A percentile compares a stretch with the other conserved stretches of the same genome.
Conservation (phyloP, 2,113 vertebrate genomes). For the Menidia beryllina region DNA sequence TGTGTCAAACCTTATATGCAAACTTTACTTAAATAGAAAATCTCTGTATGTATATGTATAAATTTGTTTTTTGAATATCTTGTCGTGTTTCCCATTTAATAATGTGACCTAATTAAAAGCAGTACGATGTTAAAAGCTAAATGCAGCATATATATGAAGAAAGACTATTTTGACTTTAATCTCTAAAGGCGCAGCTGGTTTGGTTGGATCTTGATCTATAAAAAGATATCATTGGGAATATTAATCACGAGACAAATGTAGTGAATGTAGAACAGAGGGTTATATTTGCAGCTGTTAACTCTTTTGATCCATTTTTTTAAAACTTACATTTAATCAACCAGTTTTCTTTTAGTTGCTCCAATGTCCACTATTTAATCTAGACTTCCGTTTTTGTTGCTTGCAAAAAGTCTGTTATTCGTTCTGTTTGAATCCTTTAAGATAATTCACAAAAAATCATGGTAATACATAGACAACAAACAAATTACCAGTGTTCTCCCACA, state of each 20-base stretch:
- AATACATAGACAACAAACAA: too few species aligned
- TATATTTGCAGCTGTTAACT: not conserved
- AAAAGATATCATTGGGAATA: constrained; percentile 40
- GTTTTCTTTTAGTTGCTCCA: not conserved
- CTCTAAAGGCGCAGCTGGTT: constrained; percentile 38
- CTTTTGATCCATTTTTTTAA: not conserved
- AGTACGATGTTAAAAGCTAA: constrained; percentile 36
- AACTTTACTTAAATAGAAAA: constrained; percentile 43
- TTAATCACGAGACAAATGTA: constrained; percentile 16
- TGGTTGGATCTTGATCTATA: constrained; percentile 44
- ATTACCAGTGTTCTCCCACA: constrained; percentile 25
- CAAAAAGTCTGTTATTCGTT: constrained; percentile 34
- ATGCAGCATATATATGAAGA: constrained; percentile 28
- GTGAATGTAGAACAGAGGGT: not conserved
- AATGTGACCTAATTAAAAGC: constrained; percentile 22
- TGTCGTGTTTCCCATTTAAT: constrained; percentile 26
- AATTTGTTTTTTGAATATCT: not conserved
- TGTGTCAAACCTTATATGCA: constrained; percentile 32
- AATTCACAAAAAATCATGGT: too few species aligned
- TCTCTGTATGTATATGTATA: constrained; percentile 3
- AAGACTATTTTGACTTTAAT: constrained; percentile 40
- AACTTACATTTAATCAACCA: too few species aligned
- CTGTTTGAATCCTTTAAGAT: constrained; percentile 31
- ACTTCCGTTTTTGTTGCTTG: not conserved
- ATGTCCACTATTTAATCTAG: constrained; percentile 23